These are phyloP conservation scores for Coccyzus lansbergi DNA, from an alignment of 2,797 vertebrate genomes.

Conservation along the genomic window DNA sequence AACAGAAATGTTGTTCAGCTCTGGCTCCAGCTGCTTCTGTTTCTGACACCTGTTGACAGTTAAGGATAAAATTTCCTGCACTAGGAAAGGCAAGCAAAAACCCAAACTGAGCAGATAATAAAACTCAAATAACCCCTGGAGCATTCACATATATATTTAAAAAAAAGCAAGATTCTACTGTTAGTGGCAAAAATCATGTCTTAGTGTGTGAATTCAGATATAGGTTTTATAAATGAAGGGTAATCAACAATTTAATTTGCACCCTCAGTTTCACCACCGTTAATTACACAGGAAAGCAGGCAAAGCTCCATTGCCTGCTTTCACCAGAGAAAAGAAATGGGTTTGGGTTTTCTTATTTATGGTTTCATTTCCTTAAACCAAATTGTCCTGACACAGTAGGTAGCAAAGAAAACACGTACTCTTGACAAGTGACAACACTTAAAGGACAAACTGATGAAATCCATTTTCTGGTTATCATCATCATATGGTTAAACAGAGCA, in stretches of 20 bases:
- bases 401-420: background rate
- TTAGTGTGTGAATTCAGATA: background rate
- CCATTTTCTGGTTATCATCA: background rate
- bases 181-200: background rate
- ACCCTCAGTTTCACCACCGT: background rate
- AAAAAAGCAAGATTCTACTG: background rate
- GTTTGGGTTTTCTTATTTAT: background rate
- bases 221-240: background rate
- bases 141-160: background rate
- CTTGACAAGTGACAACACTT: background rate
- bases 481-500: background rate
- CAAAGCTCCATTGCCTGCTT: background rate
- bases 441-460: background rate
- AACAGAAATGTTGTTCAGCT: conserved; percentile 39
- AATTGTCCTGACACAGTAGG: background rate
- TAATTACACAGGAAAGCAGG: background rate
- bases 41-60: conserved; percentile 60
- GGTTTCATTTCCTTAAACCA: background rate
- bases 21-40: conserved; percentile 41
- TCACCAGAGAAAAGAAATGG: background rate
- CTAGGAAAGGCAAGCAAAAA: background rate
- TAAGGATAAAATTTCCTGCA: conserved; percentile 44
- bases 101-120: background rate
- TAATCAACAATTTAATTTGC: background rate
- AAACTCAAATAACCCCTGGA: background rate